Evolutionary conservation across 2,797 vertebrate genomes (phyloP).

Genomic region (Sebastiscus albofasciatus): DNA sequence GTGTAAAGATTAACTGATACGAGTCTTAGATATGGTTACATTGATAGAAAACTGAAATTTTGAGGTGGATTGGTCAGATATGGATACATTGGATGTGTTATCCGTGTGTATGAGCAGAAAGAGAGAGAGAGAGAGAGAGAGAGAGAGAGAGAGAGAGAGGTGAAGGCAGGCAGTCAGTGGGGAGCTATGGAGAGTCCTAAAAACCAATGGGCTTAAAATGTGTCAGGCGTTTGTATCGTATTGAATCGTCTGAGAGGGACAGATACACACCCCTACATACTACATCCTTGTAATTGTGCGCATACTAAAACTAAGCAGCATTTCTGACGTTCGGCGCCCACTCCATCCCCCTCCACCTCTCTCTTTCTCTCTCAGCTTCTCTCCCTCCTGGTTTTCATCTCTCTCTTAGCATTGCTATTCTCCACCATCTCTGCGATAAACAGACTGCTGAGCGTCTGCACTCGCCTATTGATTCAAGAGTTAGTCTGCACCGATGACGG

Average conservation of each 20-base stretch:
- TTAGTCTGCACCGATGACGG: constrained; percentile 66
- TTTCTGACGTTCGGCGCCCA: neutral
- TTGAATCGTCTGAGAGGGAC: neutral
- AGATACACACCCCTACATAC: neutral
- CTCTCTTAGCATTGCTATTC: constrained; percentile 52
- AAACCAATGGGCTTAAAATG: neutral
- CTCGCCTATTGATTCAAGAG: constrained; percentile 70
- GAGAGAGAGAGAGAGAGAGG: neutral
- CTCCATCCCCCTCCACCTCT: neutral
- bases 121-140: neutral
- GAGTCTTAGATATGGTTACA: neutral
- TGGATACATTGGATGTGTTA: neutral
- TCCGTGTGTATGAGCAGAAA: neutral
- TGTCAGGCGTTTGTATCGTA: neutral
- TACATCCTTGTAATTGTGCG: neutral
- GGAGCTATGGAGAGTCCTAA: neutral
- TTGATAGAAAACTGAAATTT: neutral
- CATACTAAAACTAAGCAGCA: neutral
- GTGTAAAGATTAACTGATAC: neutral
- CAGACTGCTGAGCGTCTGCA: constrained; percentile 67
- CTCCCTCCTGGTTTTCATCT: constrained; percentile 6
- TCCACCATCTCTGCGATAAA: constrained; percentile 57
- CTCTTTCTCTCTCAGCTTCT: neutral
- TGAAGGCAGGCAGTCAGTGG: too few relatives aligned
- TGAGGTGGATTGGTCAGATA: neutral